These are phyloP conservation scores for Nasonovia ribisnigri DNA, from an alignment of 2,888 invertebrate species.

Conservation along the genomic window DNA sequence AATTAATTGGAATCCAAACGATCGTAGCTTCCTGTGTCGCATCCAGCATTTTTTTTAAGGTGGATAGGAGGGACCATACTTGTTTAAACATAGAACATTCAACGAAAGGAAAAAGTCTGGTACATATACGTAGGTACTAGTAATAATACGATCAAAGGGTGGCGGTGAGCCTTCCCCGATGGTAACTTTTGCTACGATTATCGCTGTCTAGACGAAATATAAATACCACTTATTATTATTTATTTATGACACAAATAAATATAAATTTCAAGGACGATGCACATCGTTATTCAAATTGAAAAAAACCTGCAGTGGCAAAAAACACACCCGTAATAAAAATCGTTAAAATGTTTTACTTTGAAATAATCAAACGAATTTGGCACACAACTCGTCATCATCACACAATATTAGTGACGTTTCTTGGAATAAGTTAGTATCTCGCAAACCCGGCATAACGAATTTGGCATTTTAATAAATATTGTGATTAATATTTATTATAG, in stretches of 20 bases:
- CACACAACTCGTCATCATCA: not conserved
- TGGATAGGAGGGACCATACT: too few species aligned
- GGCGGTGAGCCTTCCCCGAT: too few species aligned
- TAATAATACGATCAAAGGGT: too few species aligned
- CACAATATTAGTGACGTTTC: not conserved
- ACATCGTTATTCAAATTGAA: not conserved
- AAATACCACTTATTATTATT: not conserved
- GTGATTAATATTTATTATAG: not conserved
- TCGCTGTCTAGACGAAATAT: not conserved
- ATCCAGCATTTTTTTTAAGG: too few species aligned
- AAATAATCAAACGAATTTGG: not conserved
- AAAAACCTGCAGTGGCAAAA: not conserved
- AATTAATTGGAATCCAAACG: not conserved
- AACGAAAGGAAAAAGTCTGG: too few species aligned
- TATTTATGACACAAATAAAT: conserved; percentile 1
- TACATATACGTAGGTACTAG: too few species aligned
- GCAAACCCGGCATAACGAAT: not conserved
- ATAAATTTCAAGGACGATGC: not conserved
- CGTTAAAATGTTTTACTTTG: not conserved
- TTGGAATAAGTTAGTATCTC: not conserved
- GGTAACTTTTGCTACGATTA: not conserved
- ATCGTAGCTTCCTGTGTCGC: not conserved
- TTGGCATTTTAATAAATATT: not conserved
- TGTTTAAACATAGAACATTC: too few species aligned
- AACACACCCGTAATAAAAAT: not conserved